Conservation (phyloP, 2,113 vertebrate species). For the Oenanthe melanoleuca region DNA sequence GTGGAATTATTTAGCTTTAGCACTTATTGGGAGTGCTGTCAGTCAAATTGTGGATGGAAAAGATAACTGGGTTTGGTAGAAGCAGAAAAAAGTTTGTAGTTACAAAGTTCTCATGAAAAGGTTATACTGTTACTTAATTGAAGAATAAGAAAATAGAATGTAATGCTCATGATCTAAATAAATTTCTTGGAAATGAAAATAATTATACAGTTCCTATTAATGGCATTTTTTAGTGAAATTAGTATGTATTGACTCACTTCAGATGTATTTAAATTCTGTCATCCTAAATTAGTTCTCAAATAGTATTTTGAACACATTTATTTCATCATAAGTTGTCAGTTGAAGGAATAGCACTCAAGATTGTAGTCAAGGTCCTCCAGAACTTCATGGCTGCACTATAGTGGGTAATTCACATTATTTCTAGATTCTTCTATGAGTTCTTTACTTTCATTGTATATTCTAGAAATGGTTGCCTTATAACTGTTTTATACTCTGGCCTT, state of each 20-base stretch:
- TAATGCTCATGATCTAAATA: neutral
- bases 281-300: neutral
- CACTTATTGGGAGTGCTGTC: neutral
- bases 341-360: neutral
- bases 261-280: neutral
- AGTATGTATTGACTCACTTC: neutral
- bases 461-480: neutral
- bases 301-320: neutral
- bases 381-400: neutral
- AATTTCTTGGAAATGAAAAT: neutral
- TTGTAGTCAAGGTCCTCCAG: neutral
- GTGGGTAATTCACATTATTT: neutral
- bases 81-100: neutral
- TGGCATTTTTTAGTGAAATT: neutral
- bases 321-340: neutral
- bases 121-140: neutral
- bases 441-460: neutral
- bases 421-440: neutral
- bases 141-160: neutral
- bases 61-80: neutral
- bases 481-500: neutral
- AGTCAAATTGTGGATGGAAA: neutral
- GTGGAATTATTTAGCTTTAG: conserved; percentile 28
- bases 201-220: neutral
- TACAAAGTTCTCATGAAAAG: neutral